Evolutionary conservation across 2,888 invertebrate species (phyloP), one percentile per base, ranked within the genome.

Genomic region (Tethea ocularis): DNA sequence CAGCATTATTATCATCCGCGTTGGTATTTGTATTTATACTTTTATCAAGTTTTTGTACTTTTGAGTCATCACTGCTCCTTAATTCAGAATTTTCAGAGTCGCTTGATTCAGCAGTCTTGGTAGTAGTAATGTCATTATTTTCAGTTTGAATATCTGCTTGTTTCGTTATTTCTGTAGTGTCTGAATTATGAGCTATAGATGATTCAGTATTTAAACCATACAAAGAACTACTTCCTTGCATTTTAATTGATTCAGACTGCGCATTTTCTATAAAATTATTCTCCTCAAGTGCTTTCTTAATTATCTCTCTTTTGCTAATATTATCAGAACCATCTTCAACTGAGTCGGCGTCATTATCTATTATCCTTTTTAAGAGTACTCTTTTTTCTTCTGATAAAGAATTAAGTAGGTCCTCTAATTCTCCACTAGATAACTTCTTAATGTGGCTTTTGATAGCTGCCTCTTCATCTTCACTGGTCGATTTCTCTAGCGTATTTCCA

Each of bases 281-380:
- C 67, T 88, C 88, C 69, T 89, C 89, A 23, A 86, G 80, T 36
- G 89, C 87, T 74, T 92, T 93, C 62, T 92, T 92, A 7, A 88
- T 91, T 57, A 91, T 91, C 83, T 92, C 93, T 64, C 92, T 80
- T 78, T 93, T 93, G 64, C 80, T 88, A 23, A 88, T 66, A 41
- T 77, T 78, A 55, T 68, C 65, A 52, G 55, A 59, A 23, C 60
- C 70, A 23, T 80, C 33, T 33, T 33, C 74, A 46, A 57, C 29
- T 7, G 61, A 17, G 57, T 77, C 74, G 11, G 63, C 67, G 23
- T 84, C 83, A 36, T 58, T 72, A 17, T 83, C 86, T 29, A 93
- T 89, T 4, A 92, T 89, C 72, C 85, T 87, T 68, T 86, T 88
- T 46, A 93, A 77, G 4, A 93, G 76, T 24, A 75, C 74, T 68